Evolutionary conservation across 2,113 vertebrate genomes (phyloP).

Genomic region (Narcine bancroftii): DNA sequence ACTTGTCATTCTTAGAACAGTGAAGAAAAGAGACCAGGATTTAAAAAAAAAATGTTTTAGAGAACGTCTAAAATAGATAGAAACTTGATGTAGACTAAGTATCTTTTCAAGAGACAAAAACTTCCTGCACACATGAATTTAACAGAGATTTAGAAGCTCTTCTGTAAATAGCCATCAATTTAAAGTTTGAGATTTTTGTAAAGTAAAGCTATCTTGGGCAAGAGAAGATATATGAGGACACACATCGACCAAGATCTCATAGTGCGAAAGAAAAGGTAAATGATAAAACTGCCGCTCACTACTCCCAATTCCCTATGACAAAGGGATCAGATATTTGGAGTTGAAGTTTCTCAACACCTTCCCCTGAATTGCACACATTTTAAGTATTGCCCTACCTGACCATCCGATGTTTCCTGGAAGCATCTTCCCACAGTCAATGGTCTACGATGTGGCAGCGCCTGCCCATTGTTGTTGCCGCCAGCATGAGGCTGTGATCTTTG

Average conservation of each 20-base stretch:
- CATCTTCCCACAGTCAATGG: constrained; percentile 65
- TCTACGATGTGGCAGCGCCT: constrained; percentile 51
- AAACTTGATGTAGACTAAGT: no score
- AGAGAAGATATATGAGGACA: not conserved
- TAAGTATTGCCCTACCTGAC: constrained; percentile 65
- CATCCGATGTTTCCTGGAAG: constrained; percentile 72
- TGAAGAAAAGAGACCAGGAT: no score
- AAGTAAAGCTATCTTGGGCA: not conserved
- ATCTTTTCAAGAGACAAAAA: not conserved
- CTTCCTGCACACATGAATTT: not conserved
- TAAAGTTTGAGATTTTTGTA: not conserved
- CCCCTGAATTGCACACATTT: not conserved
- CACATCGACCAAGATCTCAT: not conserved
- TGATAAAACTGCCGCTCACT: not conserved
- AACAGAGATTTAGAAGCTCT: not conserved
- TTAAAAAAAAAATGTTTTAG: no score
- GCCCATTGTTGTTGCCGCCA: constrained; percentile 39
- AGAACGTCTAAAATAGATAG: no score
- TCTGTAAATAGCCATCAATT: not conserved
- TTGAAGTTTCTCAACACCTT: not conserved
- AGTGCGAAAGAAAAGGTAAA: not conserved
- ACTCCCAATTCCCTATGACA: not conserved
- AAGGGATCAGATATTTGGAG: not conserved
- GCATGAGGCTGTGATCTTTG: constrained; percentile 56
- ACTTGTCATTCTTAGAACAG: no score